phyloP scores from a whole-genome alignment of 2,888 invertebrate genomes.

The Ochropleura leucogaster region DNA sequence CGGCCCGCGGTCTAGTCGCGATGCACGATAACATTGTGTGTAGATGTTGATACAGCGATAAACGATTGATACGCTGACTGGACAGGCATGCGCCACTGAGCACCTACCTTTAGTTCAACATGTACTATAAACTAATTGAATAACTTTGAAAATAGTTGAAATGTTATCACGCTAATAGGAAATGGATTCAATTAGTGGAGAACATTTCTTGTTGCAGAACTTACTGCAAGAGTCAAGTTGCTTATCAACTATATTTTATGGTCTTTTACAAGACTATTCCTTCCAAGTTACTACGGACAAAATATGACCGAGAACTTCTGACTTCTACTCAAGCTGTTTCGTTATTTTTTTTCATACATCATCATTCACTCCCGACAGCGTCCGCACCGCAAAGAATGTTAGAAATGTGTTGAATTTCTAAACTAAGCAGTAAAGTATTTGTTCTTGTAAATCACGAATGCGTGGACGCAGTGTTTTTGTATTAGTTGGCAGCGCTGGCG shows the following conservation, averaged over 20 bases:
- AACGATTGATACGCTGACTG: constrained; percentile 68
- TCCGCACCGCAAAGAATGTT: constrained; percentile 27
- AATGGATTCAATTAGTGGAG: background rate
- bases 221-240: background rate
- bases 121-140: constrained; percentile 48
- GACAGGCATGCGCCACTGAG: constrained; percentile 63
- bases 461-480: constrained; percentile 61
- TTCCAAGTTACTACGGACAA: background rate
- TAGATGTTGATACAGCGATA: constrained; percentile 75
- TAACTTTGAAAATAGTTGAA: constrained; percentile 30
- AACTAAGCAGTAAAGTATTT: constrained; percentile 35
- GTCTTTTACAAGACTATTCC: background rate
- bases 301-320: background rate
- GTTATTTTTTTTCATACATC: constrained; percentile 27
- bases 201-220: background rate
- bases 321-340: background rate
- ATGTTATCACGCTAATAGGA: constrained; percentile 19
- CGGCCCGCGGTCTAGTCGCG: constrained; percentile 64
- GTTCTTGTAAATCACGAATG: constrained; percentile 54
- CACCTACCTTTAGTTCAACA: constrained; percentile 48
- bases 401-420: constrained; percentile 31
- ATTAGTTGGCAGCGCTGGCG: constrained; percentile 74
- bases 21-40: constrained; percentile 79
- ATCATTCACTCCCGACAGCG: constrained; percentile 8
- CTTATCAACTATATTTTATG: background rate